Evolutionary conservation across 1,140 invertebrate species (phyloP).

Genomic region (Scaptomyza pallida): DNA sequence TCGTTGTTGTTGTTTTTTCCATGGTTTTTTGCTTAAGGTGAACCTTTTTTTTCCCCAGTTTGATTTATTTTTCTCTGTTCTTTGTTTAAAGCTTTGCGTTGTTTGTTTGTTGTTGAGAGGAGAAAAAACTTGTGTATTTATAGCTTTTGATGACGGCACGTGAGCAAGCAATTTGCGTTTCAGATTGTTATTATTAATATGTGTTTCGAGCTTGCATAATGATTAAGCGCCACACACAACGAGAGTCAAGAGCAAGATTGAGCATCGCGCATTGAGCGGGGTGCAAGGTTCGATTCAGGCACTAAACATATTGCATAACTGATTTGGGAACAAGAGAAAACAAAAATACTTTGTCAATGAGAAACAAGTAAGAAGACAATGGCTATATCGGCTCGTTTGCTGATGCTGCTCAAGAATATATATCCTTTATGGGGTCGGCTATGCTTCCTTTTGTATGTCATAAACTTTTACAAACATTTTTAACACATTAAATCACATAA

Average conservation of each 20-base stretch:
- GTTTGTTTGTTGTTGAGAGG: conserved; percentile 25
- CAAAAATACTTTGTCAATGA: no score
- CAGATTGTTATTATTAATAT: conserved; percentile 33
- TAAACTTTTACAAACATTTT: no score
- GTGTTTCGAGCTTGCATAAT: conserved; percentile 32
- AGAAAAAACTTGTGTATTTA: conserved; percentile 44
- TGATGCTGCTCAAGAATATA: no score
- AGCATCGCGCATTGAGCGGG: no score
- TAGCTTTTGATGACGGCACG: conserved; percentile 50
- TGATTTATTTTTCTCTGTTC: conserved; percentile 9
- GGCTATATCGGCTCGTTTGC: no score
- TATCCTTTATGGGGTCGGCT: no score
- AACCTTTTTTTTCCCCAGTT: no score
- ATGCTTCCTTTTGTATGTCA: no score
- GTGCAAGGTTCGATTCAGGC: not conserved
- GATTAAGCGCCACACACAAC: conserved; percentile 31
- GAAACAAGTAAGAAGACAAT: no score
- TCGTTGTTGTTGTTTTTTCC: not conserved
- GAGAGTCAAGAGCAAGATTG: not conserved
- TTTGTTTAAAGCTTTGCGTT: conserved; percentile 8
- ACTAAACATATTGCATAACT: no score
- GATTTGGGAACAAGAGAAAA: no score
- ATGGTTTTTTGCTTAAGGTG: not conserved
- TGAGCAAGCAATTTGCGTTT: conserved; percentile 61
- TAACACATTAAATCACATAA: no score